Evolutionary conservation across 2,113 vertebrate species (phyloP).

Genomic region (Oriolus oriolus): DNA sequence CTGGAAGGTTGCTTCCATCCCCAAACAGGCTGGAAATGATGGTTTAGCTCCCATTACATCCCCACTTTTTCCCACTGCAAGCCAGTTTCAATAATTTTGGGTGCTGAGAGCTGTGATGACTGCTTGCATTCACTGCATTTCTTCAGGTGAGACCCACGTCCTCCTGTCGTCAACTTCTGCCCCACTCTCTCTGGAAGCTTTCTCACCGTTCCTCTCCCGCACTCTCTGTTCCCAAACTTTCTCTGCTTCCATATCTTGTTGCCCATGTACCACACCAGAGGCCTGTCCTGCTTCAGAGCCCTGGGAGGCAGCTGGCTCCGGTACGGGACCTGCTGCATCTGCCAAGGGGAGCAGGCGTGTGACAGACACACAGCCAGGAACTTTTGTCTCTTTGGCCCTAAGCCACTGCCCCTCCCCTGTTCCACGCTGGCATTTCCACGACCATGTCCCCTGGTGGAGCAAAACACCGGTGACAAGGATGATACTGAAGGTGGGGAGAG

Average conservation of each 20-base stretch:
- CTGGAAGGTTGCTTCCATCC: neutral
- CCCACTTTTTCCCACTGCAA: neutral
- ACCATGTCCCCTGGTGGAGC: rapidly evolving
- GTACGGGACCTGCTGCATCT: neutral
- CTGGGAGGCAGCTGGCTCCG: neutral
- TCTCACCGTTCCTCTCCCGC: neutral
- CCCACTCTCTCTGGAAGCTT: neutral
- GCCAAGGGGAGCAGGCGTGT: rapidly evolving
- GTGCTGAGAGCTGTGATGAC: neutral
- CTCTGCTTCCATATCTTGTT: neutral
- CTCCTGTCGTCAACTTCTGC: neutral
- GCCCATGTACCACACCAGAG: neutral
- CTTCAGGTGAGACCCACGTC: rapidly evolving
- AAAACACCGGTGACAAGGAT: rapidly evolving
- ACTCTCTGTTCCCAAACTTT: neutral
- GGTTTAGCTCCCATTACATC: neutral
- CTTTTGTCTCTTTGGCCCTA: neutral
- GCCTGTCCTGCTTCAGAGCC: neutral
- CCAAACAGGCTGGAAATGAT: neutral
- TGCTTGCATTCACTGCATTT: neutral
- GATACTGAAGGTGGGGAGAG: neutral
- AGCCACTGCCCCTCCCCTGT: neutral
- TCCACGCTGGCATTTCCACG: neutral
- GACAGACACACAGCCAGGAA: neutral
- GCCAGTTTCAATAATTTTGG: neutral